Percentiles rank a stretch among this genome's conserved stretches.
These are phyloP conservation scores for Dicentrarchus labrax DNA, from an alignment of 2,113 vertebrate genomes.

Conservation along the genomic window DNA sequence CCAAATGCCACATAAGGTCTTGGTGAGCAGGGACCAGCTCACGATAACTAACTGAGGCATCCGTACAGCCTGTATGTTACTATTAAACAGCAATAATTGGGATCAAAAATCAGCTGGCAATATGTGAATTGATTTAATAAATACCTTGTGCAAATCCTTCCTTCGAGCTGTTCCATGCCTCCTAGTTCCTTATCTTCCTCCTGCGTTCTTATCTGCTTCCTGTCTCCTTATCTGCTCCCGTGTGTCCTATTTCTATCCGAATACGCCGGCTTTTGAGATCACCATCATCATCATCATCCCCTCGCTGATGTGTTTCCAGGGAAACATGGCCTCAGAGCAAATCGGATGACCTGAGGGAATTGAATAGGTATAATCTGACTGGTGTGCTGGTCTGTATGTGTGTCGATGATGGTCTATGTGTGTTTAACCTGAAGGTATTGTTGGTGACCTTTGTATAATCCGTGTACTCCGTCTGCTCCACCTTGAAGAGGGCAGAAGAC, in stretches of 20 bases:
- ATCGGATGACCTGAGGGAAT: slow-evolving; percentile 50
- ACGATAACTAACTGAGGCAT: neutral
- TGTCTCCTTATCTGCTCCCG: slow-evolving; percentile 13
- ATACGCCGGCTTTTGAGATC: slow-evolving; percentile 4
- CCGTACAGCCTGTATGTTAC: neutral
- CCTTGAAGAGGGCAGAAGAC: slow-evolving; percentile 27
- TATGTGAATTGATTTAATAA: slow-evolving; percentile 22
- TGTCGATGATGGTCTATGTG: slow-evolving; percentile 9
- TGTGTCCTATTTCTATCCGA: slow-evolving; percentile 12
- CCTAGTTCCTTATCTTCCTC: slow-evolving; percentile 5
- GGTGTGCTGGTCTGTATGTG: slow-evolving; percentile 12
- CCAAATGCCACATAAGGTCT: slow-evolving; percentile 5
- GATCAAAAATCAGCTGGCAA: neutral
- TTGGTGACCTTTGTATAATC: slow-evolving; percentile 60
- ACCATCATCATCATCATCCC: slow-evolving; percentile 44
- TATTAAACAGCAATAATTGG: neutral
- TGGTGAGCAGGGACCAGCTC: neutral
- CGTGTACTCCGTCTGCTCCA: slow-evolving; percentile 29
- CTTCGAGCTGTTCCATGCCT: neutral
- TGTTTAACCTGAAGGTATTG: slow-evolving; percentile 55
- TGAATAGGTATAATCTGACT: slow-evolving; percentile 55
- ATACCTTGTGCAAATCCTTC: neutral
- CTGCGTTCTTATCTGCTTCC: slow-evolving; percentile 20
- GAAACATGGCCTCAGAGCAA: slow-evolving; percentile 43
- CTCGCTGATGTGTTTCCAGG: slow-evolving; percentile 46